These are phyloP conservation scores for Osedax frankpressi DNA, from an alignment of 2,888 invertebrate genomes.

Conservation along the genomic window DNA sequence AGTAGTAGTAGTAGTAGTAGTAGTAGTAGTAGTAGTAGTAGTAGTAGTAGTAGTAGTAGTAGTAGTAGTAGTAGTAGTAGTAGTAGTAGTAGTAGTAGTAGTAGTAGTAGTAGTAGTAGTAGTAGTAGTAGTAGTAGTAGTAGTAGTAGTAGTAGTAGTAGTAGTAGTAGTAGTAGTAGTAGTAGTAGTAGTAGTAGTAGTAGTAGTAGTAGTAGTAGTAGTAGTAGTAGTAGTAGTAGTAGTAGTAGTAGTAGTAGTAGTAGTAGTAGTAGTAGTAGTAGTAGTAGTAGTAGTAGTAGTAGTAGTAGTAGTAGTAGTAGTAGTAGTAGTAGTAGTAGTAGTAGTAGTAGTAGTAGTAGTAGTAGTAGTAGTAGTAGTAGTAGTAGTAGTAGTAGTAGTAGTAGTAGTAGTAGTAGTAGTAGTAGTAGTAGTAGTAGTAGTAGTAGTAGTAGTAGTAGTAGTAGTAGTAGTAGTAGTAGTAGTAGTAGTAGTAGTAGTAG, in stretches of 20 bases:
- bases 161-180: conserved; percentile 7
- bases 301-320: conserved; percentile 4
- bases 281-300: conserved; percentile 7
- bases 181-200: conserved; percentile 4
- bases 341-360: conserved; percentile 13
- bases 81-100: conserved; percentile 12
- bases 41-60: conserved; percentile 7
- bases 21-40: conserved; percentile 11
- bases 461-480: too few species aligned
- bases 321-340: conserved; percentile 12
- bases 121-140: conserved; percentile 11
- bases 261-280: conserved; percentile 11
- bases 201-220: conserved; percentile 12
- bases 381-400: conserved; percentile 11
- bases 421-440: background rate
- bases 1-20: conserved; percentile 11
- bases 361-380: conserved; percentile 11
- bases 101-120: conserved; percentile 13
- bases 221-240: conserved; percentile 13
- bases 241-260: conserved; percentile 11
- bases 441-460: too few species aligned
- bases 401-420: conserved; percentile 7
- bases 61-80: conserved; percentile 4
- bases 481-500: too few species aligned
- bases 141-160: conserved; percentile 11